Conservation (phyloP, 2,797 vertebrate genomes). For the Hydrolagus colliei region DNA sequence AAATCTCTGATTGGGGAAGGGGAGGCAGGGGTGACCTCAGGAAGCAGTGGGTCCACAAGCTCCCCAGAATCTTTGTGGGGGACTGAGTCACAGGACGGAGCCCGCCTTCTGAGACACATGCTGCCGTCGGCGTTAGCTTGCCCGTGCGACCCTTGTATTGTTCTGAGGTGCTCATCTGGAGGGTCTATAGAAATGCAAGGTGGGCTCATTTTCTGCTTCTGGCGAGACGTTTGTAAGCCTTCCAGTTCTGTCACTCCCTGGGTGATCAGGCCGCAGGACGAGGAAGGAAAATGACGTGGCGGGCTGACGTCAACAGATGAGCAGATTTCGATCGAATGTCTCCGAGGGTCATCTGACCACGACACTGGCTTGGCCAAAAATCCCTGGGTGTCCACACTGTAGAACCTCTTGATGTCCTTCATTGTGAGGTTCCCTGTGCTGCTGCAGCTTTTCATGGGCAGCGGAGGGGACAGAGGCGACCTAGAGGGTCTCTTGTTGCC, state of each 20-base stretch:
- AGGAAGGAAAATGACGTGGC: conserved; percentile 59
- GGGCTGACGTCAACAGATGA: conserved; percentile 70
- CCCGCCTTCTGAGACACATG: conserved; percentile 77
- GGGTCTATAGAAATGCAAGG: conserved; percentile 89
- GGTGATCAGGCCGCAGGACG: conserved; percentile 74
- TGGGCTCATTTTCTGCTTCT: conserved; percentile 93
- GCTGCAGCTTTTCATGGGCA: conserved; percentile 46
- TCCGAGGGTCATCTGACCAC: conserved; percentile 85
- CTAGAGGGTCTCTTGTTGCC: conserved; percentile 44
- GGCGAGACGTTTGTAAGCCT: conserved; percentile 52
- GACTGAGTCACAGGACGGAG: conserved; percentile 75
- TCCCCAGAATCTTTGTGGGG: conserved; percentile 74
- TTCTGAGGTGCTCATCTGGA: conserved; percentile 64
- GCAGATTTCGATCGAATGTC: conserved; percentile 85
- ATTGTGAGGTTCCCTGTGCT: conserved; percentile 49
- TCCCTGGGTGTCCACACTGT: conserved; percentile 81
- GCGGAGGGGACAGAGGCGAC: conserved; percentile 50
- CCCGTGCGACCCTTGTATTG: conserved; percentile 56
- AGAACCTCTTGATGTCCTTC: conserved; percentile 81
- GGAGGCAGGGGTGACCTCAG: conserved; percentile 61
- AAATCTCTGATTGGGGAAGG: conserved; percentile 69
- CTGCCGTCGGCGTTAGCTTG: conserved; percentile 62
- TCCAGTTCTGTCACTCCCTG: conserved; percentile 74
- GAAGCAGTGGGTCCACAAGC: conserved; percentile 63
- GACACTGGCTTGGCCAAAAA: conserved; percentile 69